Evolutionary conservation across 2,797 vertebrate species (phyloP), one percentile per base, ranked within the genome.

Genomic region (Channallabes apus): DNA sequence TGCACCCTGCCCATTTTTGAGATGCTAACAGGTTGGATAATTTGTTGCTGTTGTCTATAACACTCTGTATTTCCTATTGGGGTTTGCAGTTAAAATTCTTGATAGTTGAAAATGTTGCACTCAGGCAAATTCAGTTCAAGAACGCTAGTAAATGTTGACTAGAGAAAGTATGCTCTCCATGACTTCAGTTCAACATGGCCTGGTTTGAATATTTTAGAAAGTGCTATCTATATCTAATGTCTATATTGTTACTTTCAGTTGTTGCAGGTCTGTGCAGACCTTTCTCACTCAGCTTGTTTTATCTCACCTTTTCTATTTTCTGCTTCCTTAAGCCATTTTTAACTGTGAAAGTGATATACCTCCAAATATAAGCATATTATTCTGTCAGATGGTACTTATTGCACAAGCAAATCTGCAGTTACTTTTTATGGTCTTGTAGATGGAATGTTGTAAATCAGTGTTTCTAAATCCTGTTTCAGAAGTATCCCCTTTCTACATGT

Each of bases 301-400:
- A 79, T 54, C 51, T 29, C 84, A 72, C 83, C 59, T 82, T 62
- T 61, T 83, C 65, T 41, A 56, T 82, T 80, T 85, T 78, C 41
- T 56, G 32, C 27, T 56, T 71, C 76, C 24, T 71, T 46, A 67
- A 46, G 20, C 76, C 24, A 56, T 77, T 82, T 73, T 72, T 58
- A 82, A 68, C 67, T 65, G 58, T 11, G 46, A 22, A 41, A 27
- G 51, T 88, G 71, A 54, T 81, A 46, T 61, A 61, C 78, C 85
- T 85, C 76, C n/a, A 65, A 80, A 77, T 64, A 85, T 65, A 64
- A 11, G 64, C 18, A 17, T 83, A 86, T 24, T 73, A 17, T 51
- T 6, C 24, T 7, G 14, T 27, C 24, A 51, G 14, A n/a, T 3
- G 41, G 12, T 51, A 24, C n/a, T 46, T 73, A 27, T 54, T 51